Evolutionary conservation across 1,140 invertebrate species (phyloP), one percentile per base, ranked within the genome.

Genomic region (Ceratina calcarata): DNA sequence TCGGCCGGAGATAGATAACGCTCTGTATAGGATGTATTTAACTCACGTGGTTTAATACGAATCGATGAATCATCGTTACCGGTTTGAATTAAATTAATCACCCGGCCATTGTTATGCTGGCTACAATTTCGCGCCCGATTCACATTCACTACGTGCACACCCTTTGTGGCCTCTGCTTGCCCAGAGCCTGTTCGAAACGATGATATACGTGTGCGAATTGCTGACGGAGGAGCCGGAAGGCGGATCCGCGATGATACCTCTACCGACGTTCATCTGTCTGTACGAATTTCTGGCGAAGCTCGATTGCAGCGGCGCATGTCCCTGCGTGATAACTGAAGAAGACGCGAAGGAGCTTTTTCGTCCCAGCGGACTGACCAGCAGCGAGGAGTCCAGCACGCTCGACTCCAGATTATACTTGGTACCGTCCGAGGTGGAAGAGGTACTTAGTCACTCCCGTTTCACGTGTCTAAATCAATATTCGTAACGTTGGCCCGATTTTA

Each of bases 161-260:
- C 37, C 51, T 60, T 68, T 79, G 51, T 82, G 71, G 27, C 68
- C 51, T 27, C 18, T 24, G 18, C 67, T 24, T 22, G 20, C 32
- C 20, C 85, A 97, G 96, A 95, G 94, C 87, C 93, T 97, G 32
- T 95, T 95, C 8, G 94, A 96, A 88, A 96, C 96, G 24, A 97
- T 98, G 96, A 95, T 96, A 70, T 94, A 95, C 45, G 92, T 97
- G 60, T 98, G 97, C 91, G 96, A 97, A 91, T 93, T 97, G 51
- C 91, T 97, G 76, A 97, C 97, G 22, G 94, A 95, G 79, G 96
- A 98, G 89, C 96, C 96, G 1, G 96, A 97, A 84, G 97, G 97
- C 57, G 96, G 96, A 2, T 95, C 95, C 6, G 95, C 96, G 2
- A 95, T 95, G 83, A 96, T 98, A 70, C 94, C 95, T 0, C 93